phyloP scores from a whole-genome alignment of 1,140 invertebrate species.

The Mamestra configurata region DNA sequence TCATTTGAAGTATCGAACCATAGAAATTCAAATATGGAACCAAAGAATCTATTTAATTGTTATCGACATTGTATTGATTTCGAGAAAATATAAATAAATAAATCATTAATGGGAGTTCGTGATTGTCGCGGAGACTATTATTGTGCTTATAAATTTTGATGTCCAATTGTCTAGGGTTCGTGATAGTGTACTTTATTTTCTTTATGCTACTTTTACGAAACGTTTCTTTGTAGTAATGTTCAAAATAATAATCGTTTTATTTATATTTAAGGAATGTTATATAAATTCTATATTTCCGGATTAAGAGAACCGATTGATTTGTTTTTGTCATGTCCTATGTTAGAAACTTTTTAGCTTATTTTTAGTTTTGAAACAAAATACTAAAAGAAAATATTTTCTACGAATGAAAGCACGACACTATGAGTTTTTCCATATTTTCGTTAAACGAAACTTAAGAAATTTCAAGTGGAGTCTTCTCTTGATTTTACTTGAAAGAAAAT shows the following conservation, averaged over 20 bases:
- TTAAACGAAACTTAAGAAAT: no score
- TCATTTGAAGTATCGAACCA: background rate
- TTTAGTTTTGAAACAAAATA: no score
- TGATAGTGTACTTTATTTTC: conserved; percentile 14
- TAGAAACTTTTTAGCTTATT: no score
- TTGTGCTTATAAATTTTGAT: conserved; percentile 31
- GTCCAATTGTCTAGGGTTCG: conserved; percentile 22
- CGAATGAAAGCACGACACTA: no score
- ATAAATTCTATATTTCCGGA: background rate
- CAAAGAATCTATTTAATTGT: conserved; percentile 7
- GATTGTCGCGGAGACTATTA: conserved; percentile 34
- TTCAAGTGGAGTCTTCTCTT: no score
- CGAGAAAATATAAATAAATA: conserved; percentile 39
- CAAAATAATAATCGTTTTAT: background rate
- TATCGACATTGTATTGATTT: conserved; percentile 32
- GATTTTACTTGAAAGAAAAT: no score
- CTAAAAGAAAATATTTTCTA: no score
- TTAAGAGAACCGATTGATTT: background rate
- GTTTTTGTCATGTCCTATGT: no score
- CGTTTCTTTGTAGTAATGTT: background rate
- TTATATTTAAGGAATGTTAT: background rate
- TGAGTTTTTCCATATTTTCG: no score
- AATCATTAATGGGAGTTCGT: conserved; percentile 35
- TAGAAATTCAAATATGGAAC: background rate
- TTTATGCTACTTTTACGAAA: background rate